These are phyloP conservation scores for Ellobius talpinus DNA, from an alignment of 2,113 vertebrate genomes.

Conservation along the genomic window DNA sequence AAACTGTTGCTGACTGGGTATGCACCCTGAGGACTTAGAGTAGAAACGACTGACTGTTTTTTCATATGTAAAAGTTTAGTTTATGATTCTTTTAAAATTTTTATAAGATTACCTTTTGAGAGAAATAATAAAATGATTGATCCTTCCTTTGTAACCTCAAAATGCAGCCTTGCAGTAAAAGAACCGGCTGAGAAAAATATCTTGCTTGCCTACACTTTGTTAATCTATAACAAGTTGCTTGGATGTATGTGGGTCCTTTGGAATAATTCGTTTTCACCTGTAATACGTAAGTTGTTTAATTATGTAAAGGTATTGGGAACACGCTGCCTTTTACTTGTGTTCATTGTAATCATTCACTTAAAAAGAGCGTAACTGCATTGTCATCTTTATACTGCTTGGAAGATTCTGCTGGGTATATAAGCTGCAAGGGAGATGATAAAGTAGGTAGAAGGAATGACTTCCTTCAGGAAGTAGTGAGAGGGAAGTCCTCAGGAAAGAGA, in stretches of 20 bases:
- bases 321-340: neutral
- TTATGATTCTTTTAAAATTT: neutral
- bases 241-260: neutral
- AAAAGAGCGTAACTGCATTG: neutral
- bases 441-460: too few species aligned
- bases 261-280: neutral
- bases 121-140: neutral
- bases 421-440: too few species aligned
- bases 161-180: neutral
- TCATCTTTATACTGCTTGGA: neutral
- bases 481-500: too few species aligned
- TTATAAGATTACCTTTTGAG: neutral
- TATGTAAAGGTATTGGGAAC: neutral
- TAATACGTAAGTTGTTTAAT: neutral
- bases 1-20: too few species aligned
- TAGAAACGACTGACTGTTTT: neutral
- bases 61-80: neutral
- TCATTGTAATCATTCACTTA: neutral
- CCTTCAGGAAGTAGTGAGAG: too few species aligned
- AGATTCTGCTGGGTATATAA: neutral
- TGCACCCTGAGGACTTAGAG: neutral
- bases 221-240: neutral
- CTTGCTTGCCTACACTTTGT: neutral
- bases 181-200: neutral
- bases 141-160: neutral